phyloP scores from a whole-genome alignment of 2,797 vertebrate species.

The Spinibarbus caldwelli region DNA sequence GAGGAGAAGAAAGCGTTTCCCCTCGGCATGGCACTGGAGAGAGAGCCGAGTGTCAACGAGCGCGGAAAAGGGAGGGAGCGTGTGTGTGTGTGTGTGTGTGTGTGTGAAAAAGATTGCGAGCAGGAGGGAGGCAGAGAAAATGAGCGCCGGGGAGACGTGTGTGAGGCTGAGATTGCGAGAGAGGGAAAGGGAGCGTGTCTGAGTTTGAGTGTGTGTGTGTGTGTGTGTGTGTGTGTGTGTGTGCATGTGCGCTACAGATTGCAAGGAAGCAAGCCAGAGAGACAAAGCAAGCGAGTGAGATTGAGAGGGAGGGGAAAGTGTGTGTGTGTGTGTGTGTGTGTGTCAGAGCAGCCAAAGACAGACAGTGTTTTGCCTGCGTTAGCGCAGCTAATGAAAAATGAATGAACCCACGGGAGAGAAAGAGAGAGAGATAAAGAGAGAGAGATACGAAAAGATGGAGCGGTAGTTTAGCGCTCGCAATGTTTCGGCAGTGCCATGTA shows the following conservation, averaged over 20 bases:
- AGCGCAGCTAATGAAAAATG: constrained; percentile 66
- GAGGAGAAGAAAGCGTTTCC: constrained; percentile 68
- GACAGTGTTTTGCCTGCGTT: constrained; percentile 60
- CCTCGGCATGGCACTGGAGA: constrained; percentile 61
- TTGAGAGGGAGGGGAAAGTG: constrained; percentile 38
- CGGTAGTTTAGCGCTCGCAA: background rate
- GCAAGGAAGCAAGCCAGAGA: constrained; percentile 57
- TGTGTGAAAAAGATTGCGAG: constrained; percentile 46
- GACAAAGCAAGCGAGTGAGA: constrained; percentile 49
- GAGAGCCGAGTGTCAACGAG: constrained; percentile 64
- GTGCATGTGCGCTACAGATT: constrained; percentile 46
- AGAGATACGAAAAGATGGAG: constrained; percentile 36
- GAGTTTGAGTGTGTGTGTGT: constrained; percentile 42
- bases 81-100: constrained; percentile 46
- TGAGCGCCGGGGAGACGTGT: constrained; percentile 57
- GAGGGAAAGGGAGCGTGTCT: constrained; percentile 48
- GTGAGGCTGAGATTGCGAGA: constrained; percentile 56
- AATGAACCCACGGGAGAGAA: constrained; percentile 59
- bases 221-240: constrained; percentile 38
- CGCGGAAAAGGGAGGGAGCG: constrained; percentile 53
- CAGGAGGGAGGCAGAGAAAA: constrained; percentile 47
- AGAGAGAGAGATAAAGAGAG: constrained; percentile 30
- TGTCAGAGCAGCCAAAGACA: constrained; percentile 48
- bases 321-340: constrained; percentile 36
- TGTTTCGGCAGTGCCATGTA: constrained; percentile 22